Base-by-base conservation (phyloP, 1,140 invertebrate species). In the Homalodisca vitripennis region DNA sequence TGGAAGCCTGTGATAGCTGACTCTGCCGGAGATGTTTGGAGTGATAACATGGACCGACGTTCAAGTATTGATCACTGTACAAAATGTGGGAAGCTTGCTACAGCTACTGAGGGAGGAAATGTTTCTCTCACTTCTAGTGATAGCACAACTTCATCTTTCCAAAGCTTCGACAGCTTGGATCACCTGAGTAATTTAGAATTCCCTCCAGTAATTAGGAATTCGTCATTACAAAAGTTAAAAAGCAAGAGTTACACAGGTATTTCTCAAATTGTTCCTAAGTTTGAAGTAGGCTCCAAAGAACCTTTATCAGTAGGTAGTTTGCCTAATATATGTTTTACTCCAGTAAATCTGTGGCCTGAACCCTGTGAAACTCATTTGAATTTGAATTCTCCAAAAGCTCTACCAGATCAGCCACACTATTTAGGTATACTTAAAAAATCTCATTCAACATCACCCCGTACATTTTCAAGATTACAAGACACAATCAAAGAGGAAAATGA, bases 1-100 rank as follows among this genome's bases (percentile, higher is more conserved):
- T 75, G 72, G 74, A 73, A 72, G 53, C 66, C 74, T 6, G 62
- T 72, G 22, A 66, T 72, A 27, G 53, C 60, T 22, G 63, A 66
- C 13, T 27, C 46, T 10, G 24, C 62, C 22, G 63, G 63, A 26
- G 69, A 70, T 48, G 24, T 41, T 6, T 70, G 69, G 69, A 70
- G 53, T 34, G 69, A 66, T 51, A 70, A 66, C 63, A 48, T 46
- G 29, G 47, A 22, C 22, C n/a, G 62, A 14, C 41, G 69, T 24
- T 24, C 60, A 13, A 31, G 66, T 29, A 24, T 64, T 12, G 22
- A 31, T 20, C 29, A 20, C 22, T 32, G 6, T 17, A 64, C 14
- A 29, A 32, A 41, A 17, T 26, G 30, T 2, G 12, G 13, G 20
- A 22, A 46, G 53, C 67, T 27, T 34, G 53, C 13, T 12, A 2